phyloP scores from a whole-genome alignment of 2,888 invertebrate species.

The Lithosia quadra region DNA sequence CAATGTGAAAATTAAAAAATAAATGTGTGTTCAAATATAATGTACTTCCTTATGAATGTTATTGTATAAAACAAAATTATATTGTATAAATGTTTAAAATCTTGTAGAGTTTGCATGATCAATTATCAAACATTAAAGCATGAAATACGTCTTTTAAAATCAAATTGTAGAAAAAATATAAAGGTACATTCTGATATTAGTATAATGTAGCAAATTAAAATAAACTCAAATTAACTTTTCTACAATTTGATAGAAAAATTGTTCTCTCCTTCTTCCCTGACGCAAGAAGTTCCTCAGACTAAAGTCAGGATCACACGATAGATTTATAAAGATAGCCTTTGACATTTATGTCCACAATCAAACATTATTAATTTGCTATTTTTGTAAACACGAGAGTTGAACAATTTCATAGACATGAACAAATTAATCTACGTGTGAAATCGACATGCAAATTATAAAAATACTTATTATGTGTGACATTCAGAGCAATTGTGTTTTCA shows the following conservation, averaged over 20 bases:
- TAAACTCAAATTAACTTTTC: slow-evolving; percentile 19
- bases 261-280: slow-evolving; percentile 26
- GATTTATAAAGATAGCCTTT: slow-evolving; percentile 30
- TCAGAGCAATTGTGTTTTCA: slow-evolving; percentile 57
- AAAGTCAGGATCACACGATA: slow-evolving; percentile 40
- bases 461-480: slow-evolving; percentile 51
- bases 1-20: slow-evolving; percentile 69
- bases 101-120: slow-evolving; percentile 49
- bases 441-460: slow-evolving; percentile 42
- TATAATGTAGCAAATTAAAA: neutral
- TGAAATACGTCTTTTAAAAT: slow-evolving; percentile 33
- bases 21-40: slow-evolving; percentile 77
- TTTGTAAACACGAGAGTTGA: slow-evolving; percentile 34
- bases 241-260: slow-evolving; percentile 33
- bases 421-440: slow-evolving; percentile 38
- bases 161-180: slow-evolving; percentile 42
- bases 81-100: slow-evolving; percentile 61
- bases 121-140: slow-evolving; percentile 38
- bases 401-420: slow-evolving; percentile 39
- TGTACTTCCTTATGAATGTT: slow-evolving; percentile 73
- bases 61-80: slow-evolving; percentile 66
- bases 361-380: slow-evolving; percentile 41
- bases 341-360: slow-evolving; percentile 42
- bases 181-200: slow-evolving; percentile 9
- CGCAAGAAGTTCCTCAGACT: slow-evolving; percentile 33